A percentile compares a stretch with the other conserved stretches of the same genome.
Evolutionary conservation across 2,113 vertebrate genomes (phyloP).

Genomic region (Callipepla squamata): DNA sequence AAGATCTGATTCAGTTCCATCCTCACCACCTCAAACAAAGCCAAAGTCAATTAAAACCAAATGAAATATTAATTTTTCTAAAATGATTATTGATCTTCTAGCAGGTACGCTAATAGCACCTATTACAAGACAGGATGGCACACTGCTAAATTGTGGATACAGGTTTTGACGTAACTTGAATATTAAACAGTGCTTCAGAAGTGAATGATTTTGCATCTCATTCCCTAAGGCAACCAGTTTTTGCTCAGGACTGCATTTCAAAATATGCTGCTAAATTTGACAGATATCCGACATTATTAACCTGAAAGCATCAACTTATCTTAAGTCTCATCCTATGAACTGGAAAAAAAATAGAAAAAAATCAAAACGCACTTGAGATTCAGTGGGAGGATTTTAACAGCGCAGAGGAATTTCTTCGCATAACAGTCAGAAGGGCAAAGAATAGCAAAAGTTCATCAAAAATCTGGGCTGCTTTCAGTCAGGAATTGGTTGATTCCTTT

Average conservation of each 20-base stretch:
- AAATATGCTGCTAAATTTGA: slow-evolving; percentile 7
- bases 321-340: slow-evolving; percentile 34
- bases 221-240: slow-evolving; percentile 14
- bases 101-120: background rate
- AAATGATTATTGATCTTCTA: background rate
- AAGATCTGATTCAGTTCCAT: slow-evolving; percentile 7
- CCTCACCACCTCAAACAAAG: background rate
- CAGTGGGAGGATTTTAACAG: slow-evolving; percentile 50
- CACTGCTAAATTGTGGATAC: background rate
- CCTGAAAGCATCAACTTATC: slow-evolving; percentile 43
- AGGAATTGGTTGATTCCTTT: background rate
- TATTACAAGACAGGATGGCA: background rate
- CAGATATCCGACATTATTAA: slow-evolving; percentile 47
- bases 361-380: background rate
- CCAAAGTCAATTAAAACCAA: background rate
- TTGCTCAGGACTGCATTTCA: slow-evolving; percentile 23
- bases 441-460: slow-evolving; percentile 33
- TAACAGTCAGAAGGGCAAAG: slow-evolving; percentile 34
- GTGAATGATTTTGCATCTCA: slow-evolving; percentile 29
- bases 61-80: background rate
- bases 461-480: background rate
- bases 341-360: background rate
- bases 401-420: slow-evolving; percentile 17
- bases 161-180: background rate
- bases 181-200: background rate